Conservation (phyloP, 2,888 invertebrate genomes). For the Noctua janthe region DNA sequence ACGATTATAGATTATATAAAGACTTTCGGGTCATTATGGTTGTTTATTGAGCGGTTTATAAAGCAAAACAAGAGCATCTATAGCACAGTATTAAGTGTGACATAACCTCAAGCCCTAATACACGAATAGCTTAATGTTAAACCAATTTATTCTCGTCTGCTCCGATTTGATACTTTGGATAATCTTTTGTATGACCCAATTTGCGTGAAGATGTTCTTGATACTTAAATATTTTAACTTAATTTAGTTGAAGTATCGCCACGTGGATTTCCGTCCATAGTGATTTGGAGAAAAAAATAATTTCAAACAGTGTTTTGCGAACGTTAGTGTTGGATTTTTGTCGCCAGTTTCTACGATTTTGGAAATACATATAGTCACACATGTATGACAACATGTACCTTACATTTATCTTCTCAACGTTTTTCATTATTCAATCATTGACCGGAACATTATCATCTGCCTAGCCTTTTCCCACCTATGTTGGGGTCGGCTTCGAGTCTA, state of each 20-base stretch:
- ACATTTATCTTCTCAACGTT: not conserved
- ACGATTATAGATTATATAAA: not conserved
- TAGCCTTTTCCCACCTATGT: too few relatives aligned
- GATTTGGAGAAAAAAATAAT: not conserved
- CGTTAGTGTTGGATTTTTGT: not conserved
- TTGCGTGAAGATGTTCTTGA: conserved; percentile 51
- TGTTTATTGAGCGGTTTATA: not conserved
- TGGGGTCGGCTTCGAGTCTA: too few relatives aligned
- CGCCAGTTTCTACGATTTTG: not conserved
- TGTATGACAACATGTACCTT: too few relatives aligned
- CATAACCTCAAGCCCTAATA: conserved; percentile 39
- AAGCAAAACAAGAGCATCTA: not conserved
- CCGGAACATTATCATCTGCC: too few relatives aligned
- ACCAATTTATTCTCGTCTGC: conserved; percentile 65
- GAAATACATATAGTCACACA: not conserved
- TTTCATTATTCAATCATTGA: too few relatives aligned
- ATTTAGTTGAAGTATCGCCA: conserved; percentile 39
- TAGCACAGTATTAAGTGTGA: conserved; percentile 38
- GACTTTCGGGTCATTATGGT: not conserved
- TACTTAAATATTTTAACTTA: conserved; percentile 35
- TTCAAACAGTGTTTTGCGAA: not conserved
- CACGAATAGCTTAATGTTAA: conserved; percentile 61
- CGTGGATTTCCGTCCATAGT: not conserved
- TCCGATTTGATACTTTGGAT: conserved; percentile 65
- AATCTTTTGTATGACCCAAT: conserved; percentile 63